A percentile compares a stretch with the other conserved stretches of the same genome.
Evolutionary conservation across 2,888 invertebrate species (phyloP).

Genomic region (Schizotus pectinicornis): DNA sequence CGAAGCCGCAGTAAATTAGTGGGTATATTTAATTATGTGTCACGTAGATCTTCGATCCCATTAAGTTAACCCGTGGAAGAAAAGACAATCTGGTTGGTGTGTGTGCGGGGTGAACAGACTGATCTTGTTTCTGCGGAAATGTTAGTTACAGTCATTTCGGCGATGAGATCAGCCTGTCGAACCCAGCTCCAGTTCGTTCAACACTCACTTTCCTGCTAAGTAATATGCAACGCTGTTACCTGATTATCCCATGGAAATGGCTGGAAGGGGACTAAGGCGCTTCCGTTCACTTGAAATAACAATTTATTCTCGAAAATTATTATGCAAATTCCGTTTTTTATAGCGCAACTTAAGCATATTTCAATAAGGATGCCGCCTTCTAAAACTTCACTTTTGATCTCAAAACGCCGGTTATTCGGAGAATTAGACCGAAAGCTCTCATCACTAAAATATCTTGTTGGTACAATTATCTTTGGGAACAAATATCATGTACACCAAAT

Average conservation of each 20-base stretch:
- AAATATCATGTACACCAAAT: too few relatives aligned
- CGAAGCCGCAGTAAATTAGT: slow-evolving; percentile 22
- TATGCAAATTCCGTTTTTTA: slow-evolving; percentile 27
- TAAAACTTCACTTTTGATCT: neutral
- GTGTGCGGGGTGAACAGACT: slow-evolving; percentile 56
- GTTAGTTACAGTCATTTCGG: slow-evolving; percentile 58
- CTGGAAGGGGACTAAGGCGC: slow-evolving; percentile 7
- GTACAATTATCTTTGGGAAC: too few relatives aligned
- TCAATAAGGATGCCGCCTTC: neutral
- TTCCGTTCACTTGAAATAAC: slow-evolving; percentile 23
- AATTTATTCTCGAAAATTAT: slow-evolving; percentile 33
- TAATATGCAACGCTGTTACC: slow-evolving; percentile 29
- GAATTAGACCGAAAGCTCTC: too few relatives aligned
- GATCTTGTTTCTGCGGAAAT: slow-evolving; percentile 60
- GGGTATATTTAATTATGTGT: slow-evolving; percentile 29
- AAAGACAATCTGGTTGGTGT: slow-evolving; percentile 16
- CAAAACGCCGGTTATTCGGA: too few relatives aligned
- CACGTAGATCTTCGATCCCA: slow-evolving; percentile 32
- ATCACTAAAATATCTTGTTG: too few relatives aligned
- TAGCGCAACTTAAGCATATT: neutral
- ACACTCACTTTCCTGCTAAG: slow-evolving; percentile 17
- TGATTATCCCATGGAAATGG: slow-evolving; percentile 26
- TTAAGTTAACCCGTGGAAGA: slow-evolving; percentile 14
- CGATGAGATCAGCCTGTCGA: slow-evolving; percentile 61
- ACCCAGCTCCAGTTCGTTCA: slow-evolving; percentile 42